Conservation (phyloP, 2,888 invertebrate genomes). For the Oxycera nigricornis region DNA sequence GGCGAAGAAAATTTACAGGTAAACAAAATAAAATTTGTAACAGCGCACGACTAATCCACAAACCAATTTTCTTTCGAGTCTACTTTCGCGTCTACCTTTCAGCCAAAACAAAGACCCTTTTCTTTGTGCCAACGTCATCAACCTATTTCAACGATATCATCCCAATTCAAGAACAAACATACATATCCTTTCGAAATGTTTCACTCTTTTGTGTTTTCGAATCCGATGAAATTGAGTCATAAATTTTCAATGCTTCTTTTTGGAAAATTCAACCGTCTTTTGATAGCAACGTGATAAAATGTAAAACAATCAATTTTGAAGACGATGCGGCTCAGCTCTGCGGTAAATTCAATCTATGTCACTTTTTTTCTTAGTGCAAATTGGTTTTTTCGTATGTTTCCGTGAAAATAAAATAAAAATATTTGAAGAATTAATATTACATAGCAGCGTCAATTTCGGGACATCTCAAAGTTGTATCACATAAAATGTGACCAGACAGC, state of each 20-base stretch:
- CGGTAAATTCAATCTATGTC: too few relatives aligned
- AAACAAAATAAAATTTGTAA: too few relatives aligned
- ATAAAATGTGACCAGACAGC: too few relatives aligned
- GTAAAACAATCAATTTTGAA: constrained; percentile 37
- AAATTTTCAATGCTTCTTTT: constrained; percentile 30
- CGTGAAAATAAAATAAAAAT: too few relatives aligned
- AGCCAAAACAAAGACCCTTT: not conserved
- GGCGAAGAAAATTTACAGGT: too few relatives aligned
- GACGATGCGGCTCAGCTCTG: not conserved
- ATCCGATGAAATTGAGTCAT: constrained; percentile 41
- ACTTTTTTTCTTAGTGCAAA: too few relatives aligned
- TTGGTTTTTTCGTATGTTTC: too few relatives aligned
- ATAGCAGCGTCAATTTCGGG: too few relatives aligned
- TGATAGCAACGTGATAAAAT: constrained; percentile 42
- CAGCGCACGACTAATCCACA: too few relatives aligned
- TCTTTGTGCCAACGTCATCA: not conserved
- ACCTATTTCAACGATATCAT: not conserved
- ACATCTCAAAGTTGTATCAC: too few relatives aligned
- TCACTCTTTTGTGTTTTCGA: constrained; percentile 22
- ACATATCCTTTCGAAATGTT: not conserved
- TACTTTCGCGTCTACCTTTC: not conserved
- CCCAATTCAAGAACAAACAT: not conserved
- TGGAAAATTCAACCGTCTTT: not conserved
- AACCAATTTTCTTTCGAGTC: constrained; percentile 15
- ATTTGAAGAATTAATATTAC: too few relatives aligned